A percentile compares a stretch with the other conserved stretches of the same genome.
These are phyloP conservation scores for Halictus rubicundus DNA, from an alignment of 1,140 invertebrate species.

Conservation along the genomic window DNA sequence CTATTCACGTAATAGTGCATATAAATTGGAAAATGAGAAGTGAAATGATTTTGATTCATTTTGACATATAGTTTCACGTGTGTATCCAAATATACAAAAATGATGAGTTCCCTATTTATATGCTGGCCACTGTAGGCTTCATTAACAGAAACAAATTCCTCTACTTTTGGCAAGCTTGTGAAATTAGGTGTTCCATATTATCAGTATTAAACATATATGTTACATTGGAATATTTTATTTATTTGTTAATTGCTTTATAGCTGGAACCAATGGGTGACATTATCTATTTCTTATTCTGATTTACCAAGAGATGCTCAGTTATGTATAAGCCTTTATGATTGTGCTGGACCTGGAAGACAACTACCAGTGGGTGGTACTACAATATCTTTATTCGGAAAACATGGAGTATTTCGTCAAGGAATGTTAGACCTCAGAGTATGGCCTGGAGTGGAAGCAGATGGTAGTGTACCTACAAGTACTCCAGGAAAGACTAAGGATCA, in stretches of 20 bases:
- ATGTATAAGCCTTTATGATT: conserved; percentile 96
- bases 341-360: conserved; percentile 90
- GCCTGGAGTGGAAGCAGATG: conserved; percentile 90
- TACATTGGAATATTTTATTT: conserved; percentile 9
- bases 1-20: too few relatives aligned
- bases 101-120: too few relatives aligned
- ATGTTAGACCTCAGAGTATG: conserved; percentile 91
- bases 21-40: too few relatives aligned
- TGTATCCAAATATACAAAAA: too few relatives aligned
- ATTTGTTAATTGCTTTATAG: conserved; percentile 79
- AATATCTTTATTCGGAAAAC: conserved; percentile 95
- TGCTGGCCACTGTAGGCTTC: too few relatives aligned
- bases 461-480: conserved; percentile 85
- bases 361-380: conserved; percentile 94
- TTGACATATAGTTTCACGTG: too few relatives aligned
- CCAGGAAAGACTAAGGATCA: conserved; percentile 91
- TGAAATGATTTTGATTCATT: too few relatives aligned
- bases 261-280: conserved; percentile 98
- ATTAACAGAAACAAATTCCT: too few relatives aligned
- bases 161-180: too few relatives aligned
- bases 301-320: conserved; percentile 93
- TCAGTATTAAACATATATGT: too few relatives aligned
- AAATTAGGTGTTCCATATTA: background rate
- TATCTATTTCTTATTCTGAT: conserved; percentile 96
- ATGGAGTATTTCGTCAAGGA: conserved; percentile 92